Evolutionary conservation across 2,797 vertebrate genomes (phyloP).

Genomic region (Halcyon chelicuti): DNA sequence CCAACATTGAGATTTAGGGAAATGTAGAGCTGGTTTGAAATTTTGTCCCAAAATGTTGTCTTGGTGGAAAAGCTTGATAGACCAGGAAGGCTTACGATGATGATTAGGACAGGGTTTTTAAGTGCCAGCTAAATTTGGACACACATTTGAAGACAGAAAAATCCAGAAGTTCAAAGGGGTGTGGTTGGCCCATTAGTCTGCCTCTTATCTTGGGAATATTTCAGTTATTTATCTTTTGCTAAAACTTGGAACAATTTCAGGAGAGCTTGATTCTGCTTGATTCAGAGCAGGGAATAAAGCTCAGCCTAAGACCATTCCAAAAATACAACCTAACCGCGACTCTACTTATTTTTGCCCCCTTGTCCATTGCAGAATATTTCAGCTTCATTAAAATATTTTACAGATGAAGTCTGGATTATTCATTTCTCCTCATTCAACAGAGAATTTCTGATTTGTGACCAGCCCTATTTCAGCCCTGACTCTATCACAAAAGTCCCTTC

Average conservation of each 20-base stretch:
- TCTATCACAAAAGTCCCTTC: not conserved
- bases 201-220: not conserved
- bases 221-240: not conserved
- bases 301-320: not conserved
- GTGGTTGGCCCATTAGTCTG: not conserved
- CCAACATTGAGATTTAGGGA: not conserved
- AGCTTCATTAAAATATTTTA: not conserved
- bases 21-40: not conserved
- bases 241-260: not conserved
- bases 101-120: not conserved
- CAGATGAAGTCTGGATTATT: not conserved
- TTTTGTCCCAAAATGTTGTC: not conserved
- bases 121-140: not conserved
- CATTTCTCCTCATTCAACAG: not conserved
- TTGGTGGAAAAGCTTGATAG: not conserved
- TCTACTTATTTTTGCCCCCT: not conserved
- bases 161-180: not conserved
- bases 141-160: not conserved
- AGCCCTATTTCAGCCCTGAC: not conserved
- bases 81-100: not conserved
- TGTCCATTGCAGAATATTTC: not conserved
- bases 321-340: not conserved
- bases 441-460: not conserved
- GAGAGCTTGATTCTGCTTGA: not conserved
- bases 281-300: not conserved